Conservation (phyloP, 2,113 vertebrate species). For the Phaethornis superciliosus region DNA sequence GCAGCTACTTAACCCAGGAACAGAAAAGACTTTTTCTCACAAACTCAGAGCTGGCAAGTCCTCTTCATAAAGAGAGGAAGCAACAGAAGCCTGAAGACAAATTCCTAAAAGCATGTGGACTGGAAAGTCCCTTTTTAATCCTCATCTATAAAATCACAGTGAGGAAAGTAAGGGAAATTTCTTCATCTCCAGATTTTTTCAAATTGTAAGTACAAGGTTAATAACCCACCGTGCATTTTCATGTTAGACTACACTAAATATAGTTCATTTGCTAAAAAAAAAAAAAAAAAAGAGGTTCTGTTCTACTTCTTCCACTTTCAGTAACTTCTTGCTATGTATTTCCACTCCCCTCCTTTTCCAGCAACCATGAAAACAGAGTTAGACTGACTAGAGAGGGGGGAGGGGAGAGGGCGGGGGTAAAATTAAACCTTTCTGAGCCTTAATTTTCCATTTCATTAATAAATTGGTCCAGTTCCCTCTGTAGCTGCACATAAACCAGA, state of each 20-base stretch:
- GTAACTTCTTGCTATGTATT: neutral
- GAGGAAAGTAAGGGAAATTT: neutral
- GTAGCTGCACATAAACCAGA: neutral
- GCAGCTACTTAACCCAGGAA: neutral
- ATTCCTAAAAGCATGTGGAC: neutral
- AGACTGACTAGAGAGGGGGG: neutral
- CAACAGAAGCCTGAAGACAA: neutral
- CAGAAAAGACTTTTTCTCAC: conserved; percentile 21
- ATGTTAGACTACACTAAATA: neutral
- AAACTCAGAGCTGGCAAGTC: neutral
- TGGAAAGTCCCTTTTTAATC: neutral
- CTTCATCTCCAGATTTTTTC: neutral
- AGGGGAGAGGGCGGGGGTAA: too few relatives aligned
- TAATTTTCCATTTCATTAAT: neutral
- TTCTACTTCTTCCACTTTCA: neutral
- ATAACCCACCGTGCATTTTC: neutral
- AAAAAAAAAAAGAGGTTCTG: neutral
- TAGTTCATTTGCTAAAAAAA: neutral
- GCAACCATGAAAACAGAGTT: neutral
- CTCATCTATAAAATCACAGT: neutral
- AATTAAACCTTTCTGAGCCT: neutral
- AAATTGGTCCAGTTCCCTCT: neutral
- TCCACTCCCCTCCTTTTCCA: neutral
- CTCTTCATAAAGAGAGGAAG: neutral
- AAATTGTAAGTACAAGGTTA: neutral